Percentiles rank a stretch among this genome's conserved stretches.
Conservation (phyloP, 2,797 vertebrate genomes). For the Danio albolineatus region DNA sequence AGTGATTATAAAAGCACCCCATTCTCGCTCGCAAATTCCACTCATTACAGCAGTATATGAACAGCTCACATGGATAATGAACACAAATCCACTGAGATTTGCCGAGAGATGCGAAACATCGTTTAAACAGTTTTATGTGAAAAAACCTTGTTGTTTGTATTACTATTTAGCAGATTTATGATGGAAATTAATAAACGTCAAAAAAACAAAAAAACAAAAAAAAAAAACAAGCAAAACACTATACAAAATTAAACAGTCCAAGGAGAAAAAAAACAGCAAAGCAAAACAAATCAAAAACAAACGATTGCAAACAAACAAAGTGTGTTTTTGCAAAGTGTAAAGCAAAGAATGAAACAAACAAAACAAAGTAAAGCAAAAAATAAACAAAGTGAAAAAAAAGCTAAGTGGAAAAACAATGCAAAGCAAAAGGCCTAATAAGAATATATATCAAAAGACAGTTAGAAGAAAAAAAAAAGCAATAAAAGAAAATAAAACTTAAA, state of each 20-base stretch:
- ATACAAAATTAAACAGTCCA: not conserved
- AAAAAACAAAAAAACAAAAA: too few relatives aligned
- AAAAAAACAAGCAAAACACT: not conserved
- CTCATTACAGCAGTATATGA: not conserved
- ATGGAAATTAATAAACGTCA: too few relatives aligned
- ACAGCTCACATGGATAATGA: not conserved
- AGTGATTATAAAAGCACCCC: slow-evolving; percentile 4
- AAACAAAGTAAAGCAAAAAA: not conserved
- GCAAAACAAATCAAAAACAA: too few relatives aligned
- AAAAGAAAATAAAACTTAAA: not conserved
- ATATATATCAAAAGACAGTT: too few relatives aligned
- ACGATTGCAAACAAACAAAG: too few relatives aligned
- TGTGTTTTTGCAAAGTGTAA: too few relatives aligned
- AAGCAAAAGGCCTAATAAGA: too few relatives aligned
- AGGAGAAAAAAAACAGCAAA: not conserved
- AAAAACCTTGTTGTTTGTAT: not conserved
- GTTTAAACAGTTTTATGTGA: not conserved
- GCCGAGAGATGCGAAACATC: not conserved
- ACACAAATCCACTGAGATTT: not conserved
- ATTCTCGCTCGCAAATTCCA: slow-evolving; percentile 10
- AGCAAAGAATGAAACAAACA: not conserved
- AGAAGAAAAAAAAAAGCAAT: not conserved
- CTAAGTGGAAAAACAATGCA: too few relatives aligned
- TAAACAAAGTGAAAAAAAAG: not conserved
- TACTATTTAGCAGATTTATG: not conserved